Base-by-base conservation (phyloP, 2,113 vertebrate species). In the Pangasianodon gigas region DNA sequence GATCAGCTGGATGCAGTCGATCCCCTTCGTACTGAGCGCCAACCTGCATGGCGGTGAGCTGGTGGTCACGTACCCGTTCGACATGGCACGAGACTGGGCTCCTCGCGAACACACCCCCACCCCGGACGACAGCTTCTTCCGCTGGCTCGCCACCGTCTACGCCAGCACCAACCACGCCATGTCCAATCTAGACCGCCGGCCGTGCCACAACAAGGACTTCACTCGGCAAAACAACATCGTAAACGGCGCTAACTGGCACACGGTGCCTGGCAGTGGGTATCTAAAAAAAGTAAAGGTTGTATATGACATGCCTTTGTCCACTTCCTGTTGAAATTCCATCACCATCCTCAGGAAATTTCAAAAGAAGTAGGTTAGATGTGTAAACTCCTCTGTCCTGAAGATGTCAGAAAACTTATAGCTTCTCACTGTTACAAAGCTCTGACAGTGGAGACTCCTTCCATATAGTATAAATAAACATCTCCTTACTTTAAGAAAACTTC, bases 11-110 rank as follows among this genome's bases (percentile, higher is more conserved):
- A 98, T 99, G 97, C 97, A 98, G 88, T 96, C 96, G 93, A 97
- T 96, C 93, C 98, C 98, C 0, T 99, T 99, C 0, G 98, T 98
- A 2, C 95, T 99, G 51, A 96, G 98, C 6, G 98, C 98, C 18
- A 99, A 98, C 93, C 93, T 99, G 80, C 98, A 98, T 0, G 98
- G 98, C 0, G 98, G 98, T 0, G 98, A 99, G 93, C 95, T 97
- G 90, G 94, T 99, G 41, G 97, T 98, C 80, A 97, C 97, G 4
- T 99, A 97, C 91, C 96, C 95, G 0, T 96, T 91, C 1, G 96
- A 96, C 93, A 96, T 96, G 95, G 95, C 95, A 21, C 90, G 89
- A 19, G 94, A 96, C 92, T 0, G 97, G 97, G 92, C 93, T 19
- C 92, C 97, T 62, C 94, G 94, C 86, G 94, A 98, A 84, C 94